Evolutionary conservation across 1,140 invertebrate species (phyloP), one percentile per base, ranked within the genome.

Genomic region (Antheraea pernyi): DNA sequence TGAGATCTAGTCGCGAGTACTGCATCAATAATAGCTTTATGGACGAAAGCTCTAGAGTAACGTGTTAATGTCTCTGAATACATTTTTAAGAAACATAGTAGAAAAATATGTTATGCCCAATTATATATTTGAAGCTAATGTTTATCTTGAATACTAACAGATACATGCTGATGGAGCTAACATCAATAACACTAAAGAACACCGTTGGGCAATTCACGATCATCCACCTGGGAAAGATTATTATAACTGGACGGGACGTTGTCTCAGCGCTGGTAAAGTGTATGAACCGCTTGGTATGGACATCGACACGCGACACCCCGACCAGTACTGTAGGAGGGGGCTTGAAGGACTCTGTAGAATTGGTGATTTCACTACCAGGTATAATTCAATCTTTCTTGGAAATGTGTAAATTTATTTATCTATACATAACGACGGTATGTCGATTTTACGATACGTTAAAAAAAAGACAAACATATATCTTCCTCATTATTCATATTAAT

Each of bases 181-280:
- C 72, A 91, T 96, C 48, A 98, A 98, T 83, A 96, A 96, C 83
- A 97, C 97, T 0, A 92, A 92, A 46, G 94, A 95, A 59, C 97
- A 98, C 87, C 94, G 95, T 82, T 96, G 94, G 95, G 94, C 94
- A 0, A 92, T 95, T 4, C 94, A 95, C 78, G 94, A 93, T 69
- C 82, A 86, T 58, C 84, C 94, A 0, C 95, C 94, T 0, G 89
- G 90, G 39, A 75, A 95, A 76, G 98, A 99, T 88, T 98, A 97
- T 84, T 98, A 98, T 82, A 97, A 98, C 84, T 98, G 97, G 97
- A 96, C 95, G 60, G 95, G 93, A 67, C 92, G 98, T 61, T 98
- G 97, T 87, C 86, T 97, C 3, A 98, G 97, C 76, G 94, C 97
- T 7, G 97, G 96, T n/a, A 80, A 85, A 6, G 93, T 96, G 68